Evolutionary conservation across 2,113 vertebrate genomes (phyloP).

Genomic region (Entelurus aequoreus): DNA sequence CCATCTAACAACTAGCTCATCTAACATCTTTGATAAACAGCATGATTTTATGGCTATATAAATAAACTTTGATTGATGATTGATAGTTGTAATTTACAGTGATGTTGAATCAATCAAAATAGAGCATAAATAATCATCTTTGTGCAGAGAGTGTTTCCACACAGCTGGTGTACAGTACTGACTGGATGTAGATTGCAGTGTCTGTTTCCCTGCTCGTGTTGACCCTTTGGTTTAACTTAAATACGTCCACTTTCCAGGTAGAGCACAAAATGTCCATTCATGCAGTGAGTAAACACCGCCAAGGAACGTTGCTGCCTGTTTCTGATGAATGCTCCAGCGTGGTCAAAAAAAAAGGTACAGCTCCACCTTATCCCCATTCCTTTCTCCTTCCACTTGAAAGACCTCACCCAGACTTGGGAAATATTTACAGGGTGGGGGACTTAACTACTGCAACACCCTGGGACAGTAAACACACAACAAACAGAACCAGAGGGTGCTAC

Average conservation of each 20-base stretch:
- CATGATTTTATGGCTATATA: no score
- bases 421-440: constrained; percentile 58
- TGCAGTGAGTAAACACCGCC: constrained; percentile 46
- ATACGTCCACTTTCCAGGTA: constrained; percentile 37
- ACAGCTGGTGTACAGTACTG: no score
- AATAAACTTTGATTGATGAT: no score
- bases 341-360: constrained; percentile 38
- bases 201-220: not conserved
- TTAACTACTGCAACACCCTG: constrained; percentile 29
- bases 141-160: no score
- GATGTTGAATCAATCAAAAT: no score
- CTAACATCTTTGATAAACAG: no score
- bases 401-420: constrained; percentile 38
- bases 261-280: constrained; percentile 56
- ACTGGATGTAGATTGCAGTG: no score
- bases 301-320: constrained; percentile 36
- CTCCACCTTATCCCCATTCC: constrained; percentile 45
- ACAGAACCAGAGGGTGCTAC: constrained; percentile 33
- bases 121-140: no score
- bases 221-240: constrained; percentile 15
- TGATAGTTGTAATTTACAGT: no score
- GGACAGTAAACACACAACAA: constrained; percentile 40
- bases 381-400: constrained; percentile 52
- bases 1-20: no score
- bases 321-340: constrained; percentile 31